Conservation (phyloP, 2,888 invertebrate genomes). For the Nomada lathburiana region DNA sequence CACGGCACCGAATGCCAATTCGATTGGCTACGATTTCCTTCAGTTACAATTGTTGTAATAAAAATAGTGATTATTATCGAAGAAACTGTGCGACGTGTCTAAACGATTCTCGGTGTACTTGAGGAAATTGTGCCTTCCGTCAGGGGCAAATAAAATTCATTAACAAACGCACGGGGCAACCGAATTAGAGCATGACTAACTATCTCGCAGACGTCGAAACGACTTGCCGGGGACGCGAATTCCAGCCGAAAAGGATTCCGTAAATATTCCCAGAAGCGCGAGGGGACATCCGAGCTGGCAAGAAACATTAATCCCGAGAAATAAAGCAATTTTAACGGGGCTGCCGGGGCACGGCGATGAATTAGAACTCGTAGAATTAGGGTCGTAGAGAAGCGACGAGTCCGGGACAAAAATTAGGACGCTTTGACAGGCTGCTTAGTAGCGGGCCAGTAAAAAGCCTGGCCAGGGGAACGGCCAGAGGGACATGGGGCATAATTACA, state of each 20-base stretch:
- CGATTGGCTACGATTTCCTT: too few species aligned
- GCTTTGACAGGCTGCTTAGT: slow-evolving; percentile 73
- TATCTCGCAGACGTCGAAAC: not conserved
- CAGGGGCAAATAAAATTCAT: not conserved
- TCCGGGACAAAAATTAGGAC: slow-evolving; percentile 66
- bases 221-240: not conserved
- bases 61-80: too few species aligned
- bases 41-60: too few species aligned
- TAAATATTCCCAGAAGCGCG: not conserved
- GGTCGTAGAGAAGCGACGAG: slow-evolving; percentile 12
- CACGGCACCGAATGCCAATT: too few species aligned
- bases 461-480: slow-evolving; percentile 46
- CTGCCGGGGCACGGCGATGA: not conserved
- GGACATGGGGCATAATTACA: slow-evolving; percentile 76
- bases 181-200: not conserved
- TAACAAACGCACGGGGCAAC: not conserved
- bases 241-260: not conserved
- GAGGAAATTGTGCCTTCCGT: too few species aligned
- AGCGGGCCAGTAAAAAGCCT: slow-evolving; percentile 59
- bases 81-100: too few species aligned
- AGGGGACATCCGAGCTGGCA: not conserved
- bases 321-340: not conserved
- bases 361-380: slow-evolving; percentile 13
- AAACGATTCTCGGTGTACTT: too few species aligned
- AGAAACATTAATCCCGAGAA: not conserved